A percentile compares a stretch with the other conserved stretches of the same genome.
These are phyloP conservation scores for Microctonus brassicae DNA, from an alignment of 2,888 invertebrate species.

Conservation along the genomic window DNA sequence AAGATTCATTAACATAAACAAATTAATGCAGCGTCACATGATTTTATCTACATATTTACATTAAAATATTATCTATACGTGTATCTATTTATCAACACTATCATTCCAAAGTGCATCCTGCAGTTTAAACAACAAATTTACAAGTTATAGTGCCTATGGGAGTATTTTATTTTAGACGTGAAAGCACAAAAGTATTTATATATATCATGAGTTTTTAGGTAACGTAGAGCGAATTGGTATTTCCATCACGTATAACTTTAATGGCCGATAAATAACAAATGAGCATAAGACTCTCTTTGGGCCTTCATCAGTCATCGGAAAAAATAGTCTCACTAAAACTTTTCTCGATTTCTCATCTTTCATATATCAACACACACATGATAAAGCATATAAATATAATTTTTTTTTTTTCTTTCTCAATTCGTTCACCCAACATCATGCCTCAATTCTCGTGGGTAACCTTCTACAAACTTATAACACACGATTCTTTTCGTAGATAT, in stretches of 20 bases:
- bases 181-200: not conserved
- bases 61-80: constrained; percentile 40
- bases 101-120: not conserved
- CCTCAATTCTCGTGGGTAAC: constrained; percentile 32
- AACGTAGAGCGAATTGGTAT: constrained; percentile 41
- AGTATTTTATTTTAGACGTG: not conserved
- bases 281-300: constrained; percentile 44
- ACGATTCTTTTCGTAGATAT: constrained; percentile 26
- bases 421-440: constrained; percentile 28
- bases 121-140: not conserved
- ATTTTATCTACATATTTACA: not conserved
- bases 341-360: constrained; percentile 32
- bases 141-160: not conserved
- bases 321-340: constrained; percentile 41
- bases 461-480: constrained; percentile 38
- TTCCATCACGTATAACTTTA: constrained; percentile 58
- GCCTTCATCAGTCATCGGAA: constrained; percentile 51
- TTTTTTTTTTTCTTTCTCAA: constrained; percentile 24
- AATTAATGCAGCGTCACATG: constrained; percentile 38
- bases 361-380: constrained; percentile 6
- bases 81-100: not conserved
- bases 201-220: constrained; percentile 28
- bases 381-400: not conserved
- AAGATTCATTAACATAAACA: constrained; percentile 41
- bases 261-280: constrained; percentile 60